phyloP scores from a whole-genome alignment of 2,113 vertebrate genomes.

The Columba livia region DNA sequence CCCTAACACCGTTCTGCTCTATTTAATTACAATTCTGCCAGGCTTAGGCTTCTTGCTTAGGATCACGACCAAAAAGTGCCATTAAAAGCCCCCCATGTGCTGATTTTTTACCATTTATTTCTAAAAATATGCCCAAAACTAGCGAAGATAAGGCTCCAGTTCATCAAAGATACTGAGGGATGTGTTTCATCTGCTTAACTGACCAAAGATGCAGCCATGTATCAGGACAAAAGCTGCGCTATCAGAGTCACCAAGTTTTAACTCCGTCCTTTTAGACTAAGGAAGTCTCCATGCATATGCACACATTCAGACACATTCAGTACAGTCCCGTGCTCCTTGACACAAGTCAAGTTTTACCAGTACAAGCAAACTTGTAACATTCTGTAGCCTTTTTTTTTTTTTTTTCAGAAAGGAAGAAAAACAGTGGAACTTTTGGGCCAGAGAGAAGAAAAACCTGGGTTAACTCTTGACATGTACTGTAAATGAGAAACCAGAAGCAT shows the following conservation, averaged over 20 bases:
- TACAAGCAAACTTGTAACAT: not conserved
- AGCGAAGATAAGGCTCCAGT: slow-evolving; percentile 56
- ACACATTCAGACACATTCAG: not conserved
- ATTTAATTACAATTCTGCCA: slow-evolving; percentile 77
- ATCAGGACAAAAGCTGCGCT: slow-evolving; percentile 5
- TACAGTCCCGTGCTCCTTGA: not conserved
- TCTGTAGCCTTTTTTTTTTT: not conserved
- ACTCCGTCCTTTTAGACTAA: slow-evolving; percentile 17
- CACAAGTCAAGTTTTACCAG: not conserved
- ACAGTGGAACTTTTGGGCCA: not conserved
- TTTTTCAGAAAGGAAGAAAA: not conserved
- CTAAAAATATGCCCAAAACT: slow-evolving; percentile 54
- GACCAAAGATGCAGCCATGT: not conserved
- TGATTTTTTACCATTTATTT: slow-evolving; percentile 49
- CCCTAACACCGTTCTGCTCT: slow-evolving; percentile 70
- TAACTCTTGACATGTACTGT: slow-evolving; percentile 22
- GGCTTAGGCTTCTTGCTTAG: slow-evolving; percentile 59
- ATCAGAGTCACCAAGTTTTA: slow-evolving; percentile 40
- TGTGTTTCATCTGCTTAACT: slow-evolving; percentile 33
- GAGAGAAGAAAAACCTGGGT: not conserved
- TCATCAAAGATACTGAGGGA: slow-evolving; percentile 12
- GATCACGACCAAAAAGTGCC: slow-evolving; percentile 57
- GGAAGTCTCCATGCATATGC: not conserved
- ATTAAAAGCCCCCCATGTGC: not conserved
- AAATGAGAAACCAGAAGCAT: slow-evolving; percentile 17